A percentile compares a stretch with the other conserved stretches of the same genome.
These are phyloP conservation scores for Malacoraja senta DNA, from an alignment of 2,797 vertebrate genomes.

Conservation along the genomic window DNA sequence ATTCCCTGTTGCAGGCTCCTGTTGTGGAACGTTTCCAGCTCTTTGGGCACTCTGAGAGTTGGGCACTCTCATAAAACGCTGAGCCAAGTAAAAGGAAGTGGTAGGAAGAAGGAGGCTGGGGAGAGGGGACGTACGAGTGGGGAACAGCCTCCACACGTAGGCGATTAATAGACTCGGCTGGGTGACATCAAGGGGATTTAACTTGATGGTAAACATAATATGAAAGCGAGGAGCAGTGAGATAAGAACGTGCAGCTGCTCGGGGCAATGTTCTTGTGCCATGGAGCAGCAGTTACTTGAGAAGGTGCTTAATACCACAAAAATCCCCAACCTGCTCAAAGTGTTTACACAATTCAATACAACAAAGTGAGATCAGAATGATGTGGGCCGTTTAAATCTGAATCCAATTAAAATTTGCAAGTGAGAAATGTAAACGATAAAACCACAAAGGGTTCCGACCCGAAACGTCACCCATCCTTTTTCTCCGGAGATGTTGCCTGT, in stretches of 20 bases:
- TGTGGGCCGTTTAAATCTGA: constrained; percentile 16
- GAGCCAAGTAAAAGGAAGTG: neutral
- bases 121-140: too few species aligned
- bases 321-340: neutral
- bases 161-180: neutral
- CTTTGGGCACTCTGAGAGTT: too few species aligned
- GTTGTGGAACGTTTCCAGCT: too few species aligned
- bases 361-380: constrained; percentile 22
- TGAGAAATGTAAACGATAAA: constrained; percentile 14
- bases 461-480: too few species aligned
- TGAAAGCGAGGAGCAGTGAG: constrained; percentile 2
- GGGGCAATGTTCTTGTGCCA: neutral
- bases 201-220: constrained; percentile 6
- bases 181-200: constrained; percentile 6
- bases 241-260: neutral
- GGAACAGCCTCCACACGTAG: neutral
- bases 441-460: neutral
- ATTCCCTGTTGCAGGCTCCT: too few species aligned
- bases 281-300: neutral
- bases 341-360: constrained; percentile 6
- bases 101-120: neutral
- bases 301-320: neutral
- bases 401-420: constrained; percentile 4
- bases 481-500: too few species aligned
- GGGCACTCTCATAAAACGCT: too few species aligned